Evolutionary conservation across 2,113 vertebrate species (phyloP).

Genomic region (Elaphurus davidianus): DNA sequence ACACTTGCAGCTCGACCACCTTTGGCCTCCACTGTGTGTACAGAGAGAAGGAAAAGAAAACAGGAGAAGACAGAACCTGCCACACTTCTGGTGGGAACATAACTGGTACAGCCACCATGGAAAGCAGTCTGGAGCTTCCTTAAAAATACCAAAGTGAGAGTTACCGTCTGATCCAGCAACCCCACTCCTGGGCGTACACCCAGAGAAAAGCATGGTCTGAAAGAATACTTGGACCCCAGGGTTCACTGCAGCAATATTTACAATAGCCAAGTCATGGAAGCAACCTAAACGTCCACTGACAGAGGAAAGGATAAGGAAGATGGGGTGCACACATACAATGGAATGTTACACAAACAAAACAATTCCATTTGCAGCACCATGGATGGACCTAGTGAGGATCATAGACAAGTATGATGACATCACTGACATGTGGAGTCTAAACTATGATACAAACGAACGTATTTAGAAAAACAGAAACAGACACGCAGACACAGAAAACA

Average conservation of each 20-base stretch:
- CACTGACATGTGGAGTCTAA: not conserved
- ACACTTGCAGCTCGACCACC: not conserved
- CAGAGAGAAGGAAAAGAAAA: not conserved
- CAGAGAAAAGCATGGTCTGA: rapidly evolving
- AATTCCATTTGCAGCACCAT: rapidly evolving
- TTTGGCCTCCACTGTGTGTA: not conserved
- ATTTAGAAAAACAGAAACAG: not conserved
- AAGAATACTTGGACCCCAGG: rapidly evolving
- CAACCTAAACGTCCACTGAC: rapidly evolving
- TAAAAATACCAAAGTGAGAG: not conserved
- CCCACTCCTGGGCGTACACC: not conserved
- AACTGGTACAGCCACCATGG: not conserved
- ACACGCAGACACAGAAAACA: not conserved
- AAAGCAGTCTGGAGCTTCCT: not conserved
- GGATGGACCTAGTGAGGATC: not conserved
- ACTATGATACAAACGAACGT: not conserved
- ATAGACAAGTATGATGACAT: rapidly evolving
- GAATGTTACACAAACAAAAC: rapidly evolving
- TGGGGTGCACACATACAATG: rapidly evolving
- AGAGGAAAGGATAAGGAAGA: rapidly evolving
- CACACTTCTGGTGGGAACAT: too few species aligned
- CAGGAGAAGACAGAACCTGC: not conserved
- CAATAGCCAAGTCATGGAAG: not conserved
- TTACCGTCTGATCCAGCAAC: rapidly evolving
- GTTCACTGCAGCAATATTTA: rapidly evolving